Conservation (phyloP, 2,888 invertebrate genomes). For the Lithophane leautieri region DNA sequence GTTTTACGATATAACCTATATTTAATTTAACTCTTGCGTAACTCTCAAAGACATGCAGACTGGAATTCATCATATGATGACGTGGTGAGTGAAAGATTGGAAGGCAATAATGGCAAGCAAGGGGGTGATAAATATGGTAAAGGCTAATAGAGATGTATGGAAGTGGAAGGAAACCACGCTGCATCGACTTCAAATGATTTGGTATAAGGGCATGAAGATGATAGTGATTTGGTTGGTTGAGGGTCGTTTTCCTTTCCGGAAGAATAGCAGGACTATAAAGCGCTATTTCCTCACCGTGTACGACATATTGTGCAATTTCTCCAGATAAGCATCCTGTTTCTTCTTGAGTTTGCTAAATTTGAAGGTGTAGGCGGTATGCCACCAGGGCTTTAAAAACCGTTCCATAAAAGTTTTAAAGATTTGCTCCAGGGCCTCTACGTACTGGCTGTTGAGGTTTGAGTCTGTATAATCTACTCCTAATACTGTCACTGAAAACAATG, state of each 20-base stretch:
- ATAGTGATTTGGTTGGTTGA: background rate
- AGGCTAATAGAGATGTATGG: background rate
- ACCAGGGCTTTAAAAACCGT: slow-evolving; percentile 79
- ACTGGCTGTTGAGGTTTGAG: slow-evolving; percentile 75
- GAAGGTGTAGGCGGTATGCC: slow-evolving; percentile 75
- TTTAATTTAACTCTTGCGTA: background rate
- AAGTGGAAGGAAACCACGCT: background rate
- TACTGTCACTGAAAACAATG: slow-evolving; percentile 76
- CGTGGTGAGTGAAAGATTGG: background rate
- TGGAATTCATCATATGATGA: background rate
- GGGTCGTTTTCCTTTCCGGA: background rate
- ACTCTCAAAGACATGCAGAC: background rate
- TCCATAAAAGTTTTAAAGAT: slow-evolving; percentile 77
- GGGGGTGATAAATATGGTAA: background rate
- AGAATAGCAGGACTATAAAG: background rate
- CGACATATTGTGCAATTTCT: slow-evolving; percentile 80
- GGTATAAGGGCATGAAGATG: background rate
- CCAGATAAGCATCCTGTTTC: slow-evolving; percentile 76
- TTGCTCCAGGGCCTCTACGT: slow-evolving; percentile 77
- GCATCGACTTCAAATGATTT: background rate
- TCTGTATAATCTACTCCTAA: slow-evolving; percentile 81
- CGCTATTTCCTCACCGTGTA: slow-evolving; percentile 70
- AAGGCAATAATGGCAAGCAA: background rate
- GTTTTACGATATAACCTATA: background rate
- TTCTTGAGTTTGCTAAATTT: slow-evolving; percentile 76